Percentiles rank a stretch among this genome's conserved stretches.
Conservation (phyloP, 2,888 invertebrate genomes). For the Oscheius sp. region DNA sequence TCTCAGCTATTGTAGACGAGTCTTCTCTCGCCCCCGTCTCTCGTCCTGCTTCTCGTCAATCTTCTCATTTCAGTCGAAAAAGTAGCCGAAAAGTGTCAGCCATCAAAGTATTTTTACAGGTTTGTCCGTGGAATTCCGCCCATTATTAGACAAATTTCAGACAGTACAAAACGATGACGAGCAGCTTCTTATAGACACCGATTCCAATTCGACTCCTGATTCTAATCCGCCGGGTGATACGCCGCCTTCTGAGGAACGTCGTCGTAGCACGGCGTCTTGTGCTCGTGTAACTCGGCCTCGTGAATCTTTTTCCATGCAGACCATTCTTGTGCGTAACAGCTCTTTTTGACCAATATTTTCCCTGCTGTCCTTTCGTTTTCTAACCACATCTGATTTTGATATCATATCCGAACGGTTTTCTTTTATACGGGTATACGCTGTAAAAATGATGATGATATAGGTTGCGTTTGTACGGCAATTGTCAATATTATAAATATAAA, state of each 20-base stretch:
- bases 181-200: constrained; percentile 29
- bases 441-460: background rate
- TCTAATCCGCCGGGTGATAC: constrained; percentile 5
- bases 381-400: background rate
- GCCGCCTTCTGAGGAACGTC: constrained; percentile 15
- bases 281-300: constrained; percentile 16
- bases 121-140: too few species aligned
- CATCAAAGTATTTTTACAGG: constrained; percentile 25
- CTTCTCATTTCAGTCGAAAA: background rate
- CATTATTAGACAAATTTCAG: background rate
- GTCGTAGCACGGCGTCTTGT: constrained; percentile 23
- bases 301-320: constrained; percentile 17
- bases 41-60: constrained; percentile 7
- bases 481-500: background rate
- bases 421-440: background rate
- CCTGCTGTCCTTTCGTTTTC: background rate
- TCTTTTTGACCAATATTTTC: constrained; percentile 9
- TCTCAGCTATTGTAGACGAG: constrained; percentile 34
- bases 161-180: constrained; percentile 27
- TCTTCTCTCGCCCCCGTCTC: constrained; percentile 11
- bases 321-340: constrained; percentile 25
- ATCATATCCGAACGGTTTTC: constrained; percentile 7
- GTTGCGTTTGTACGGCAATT: background rate
- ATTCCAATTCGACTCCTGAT: constrained; percentile 7
- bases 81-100: constrained; percentile 18